These are phyloP conservation scores for Nudaria mundana DNA, from an alignment of 2,888 invertebrate genomes.

Conservation along the genomic window DNA sequence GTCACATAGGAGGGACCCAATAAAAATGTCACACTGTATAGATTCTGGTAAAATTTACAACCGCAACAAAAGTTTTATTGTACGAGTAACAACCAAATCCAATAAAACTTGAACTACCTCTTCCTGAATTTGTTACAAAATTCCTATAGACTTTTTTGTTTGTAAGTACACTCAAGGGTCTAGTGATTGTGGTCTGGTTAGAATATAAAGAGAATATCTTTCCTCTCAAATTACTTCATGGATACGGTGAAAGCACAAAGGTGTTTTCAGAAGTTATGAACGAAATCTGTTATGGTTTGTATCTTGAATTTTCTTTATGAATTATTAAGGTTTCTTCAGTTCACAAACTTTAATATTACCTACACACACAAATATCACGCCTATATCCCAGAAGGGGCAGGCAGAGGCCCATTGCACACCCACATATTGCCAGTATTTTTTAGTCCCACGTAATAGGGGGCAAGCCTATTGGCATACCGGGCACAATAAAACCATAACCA, in stretches of 20 bases:
- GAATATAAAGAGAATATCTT: slow-evolving; percentile 13
- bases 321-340: background rate
- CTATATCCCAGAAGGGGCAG: no score
- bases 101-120: slow-evolving; percentile 12
- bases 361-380: no score
- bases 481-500: no score
- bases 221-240: slow-evolving; percentile 10
- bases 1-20: slow-evolving; percentile 25
- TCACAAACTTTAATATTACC: no score
- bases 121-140: background rate
- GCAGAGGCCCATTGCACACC: no score
- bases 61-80: slow-evolving; percentile 34
- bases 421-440: no score
- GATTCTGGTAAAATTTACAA: slow-evolving; percentile 33
- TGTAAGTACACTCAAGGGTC: slow-evolving; percentile 4
- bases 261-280: background rate
- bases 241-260: slow-evolving; percentile 3
- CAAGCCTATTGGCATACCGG: no score
- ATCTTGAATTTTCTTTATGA: background rate
- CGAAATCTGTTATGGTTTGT: slow-evolving; percentile 2
- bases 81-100: slow-evolving; percentile 14
- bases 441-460: no score
- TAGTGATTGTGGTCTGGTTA: slow-evolving; percentile 19
- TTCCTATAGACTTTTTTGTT: slow-evolving; percentile 13
- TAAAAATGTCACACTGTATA: slow-evolving; percentile 37